Evolutionary conservation across 2,113 vertebrate genomes (phyloP).

Genomic region (Rissa tridactyla): DNA sequence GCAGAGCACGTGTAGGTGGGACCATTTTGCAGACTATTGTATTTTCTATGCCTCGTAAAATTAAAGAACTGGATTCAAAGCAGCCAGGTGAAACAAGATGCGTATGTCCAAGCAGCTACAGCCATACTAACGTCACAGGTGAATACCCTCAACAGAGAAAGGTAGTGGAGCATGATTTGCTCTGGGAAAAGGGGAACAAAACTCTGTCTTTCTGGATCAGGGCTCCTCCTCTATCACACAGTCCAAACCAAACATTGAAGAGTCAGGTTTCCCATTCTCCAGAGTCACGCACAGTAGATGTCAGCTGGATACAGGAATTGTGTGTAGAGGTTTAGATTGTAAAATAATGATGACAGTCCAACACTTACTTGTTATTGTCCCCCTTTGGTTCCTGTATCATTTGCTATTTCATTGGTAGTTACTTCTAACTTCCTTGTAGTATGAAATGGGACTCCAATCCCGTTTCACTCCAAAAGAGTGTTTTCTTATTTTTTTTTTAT

Average conservation of each 20-base stretch:
- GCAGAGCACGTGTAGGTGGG: neutral
- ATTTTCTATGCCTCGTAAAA: neutral
- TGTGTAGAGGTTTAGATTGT: neutral
- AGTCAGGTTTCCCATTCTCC: neutral
- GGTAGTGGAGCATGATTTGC: neutral
- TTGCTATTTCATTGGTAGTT: neutral
- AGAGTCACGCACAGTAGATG: neutral
- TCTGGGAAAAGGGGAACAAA: neutral
- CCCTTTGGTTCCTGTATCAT: neutral
- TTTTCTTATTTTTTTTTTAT: neutral
- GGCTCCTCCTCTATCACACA: neutral
- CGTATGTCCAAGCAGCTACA: neutral
- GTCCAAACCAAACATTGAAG: neutral
- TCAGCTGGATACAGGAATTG: neutral
- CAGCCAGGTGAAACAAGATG: neutral
- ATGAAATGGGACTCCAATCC: neutral
- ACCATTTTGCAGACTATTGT: neutral
- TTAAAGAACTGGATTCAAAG: neutral
- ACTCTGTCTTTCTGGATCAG: neutral
- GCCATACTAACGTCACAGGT: neutral
- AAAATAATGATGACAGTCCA: neutral
- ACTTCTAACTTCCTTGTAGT: neutral
- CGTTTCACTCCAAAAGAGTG: too few species aligned
- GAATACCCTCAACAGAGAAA: neutral
- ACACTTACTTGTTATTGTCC: neutral